Evolutionary conservation across 1,140 invertebrate species (phyloP).

Genomic region (Trachymyrmex cornetzi): DNA sequence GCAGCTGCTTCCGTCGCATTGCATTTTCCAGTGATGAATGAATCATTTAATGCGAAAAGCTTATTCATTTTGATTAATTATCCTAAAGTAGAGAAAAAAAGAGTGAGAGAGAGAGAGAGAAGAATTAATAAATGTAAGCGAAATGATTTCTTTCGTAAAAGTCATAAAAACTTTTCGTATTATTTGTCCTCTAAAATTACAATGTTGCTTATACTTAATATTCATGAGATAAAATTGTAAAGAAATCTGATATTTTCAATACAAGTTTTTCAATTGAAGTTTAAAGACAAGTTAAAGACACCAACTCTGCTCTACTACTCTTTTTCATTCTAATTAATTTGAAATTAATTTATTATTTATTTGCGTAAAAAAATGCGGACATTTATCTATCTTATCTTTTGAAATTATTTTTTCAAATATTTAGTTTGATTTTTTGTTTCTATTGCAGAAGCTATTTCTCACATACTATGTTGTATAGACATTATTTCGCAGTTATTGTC

Average conservation of each 20-base stretch:
- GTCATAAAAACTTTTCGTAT: not conserved
- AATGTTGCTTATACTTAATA: not conserved
- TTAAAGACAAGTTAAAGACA: not conserved
- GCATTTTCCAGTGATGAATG: slow-evolving; percentile 30
- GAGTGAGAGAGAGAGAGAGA: not conserved
- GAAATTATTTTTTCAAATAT: not conserved
- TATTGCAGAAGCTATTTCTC: not conserved
- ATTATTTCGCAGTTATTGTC: not conserved
- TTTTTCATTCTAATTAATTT: not conserved
- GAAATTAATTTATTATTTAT: slow-evolving; percentile 2
- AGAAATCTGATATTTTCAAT: not conserved
- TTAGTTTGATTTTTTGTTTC: slow-evolving; percentile 1
- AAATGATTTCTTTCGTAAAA: not conserved
- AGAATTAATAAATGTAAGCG: not conserved
- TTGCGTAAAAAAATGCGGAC: not conserved
- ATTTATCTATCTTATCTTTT: not conserved
- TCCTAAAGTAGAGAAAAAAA: not conserved
- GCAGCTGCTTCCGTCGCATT: slow-evolving; percentile 15
- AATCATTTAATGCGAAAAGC: slow-evolving; percentile 38
- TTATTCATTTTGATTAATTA: slow-evolving; percentile 44
- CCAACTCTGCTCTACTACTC: too few species aligned
- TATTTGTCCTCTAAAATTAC: not conserved
- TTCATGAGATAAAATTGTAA: not conserved
- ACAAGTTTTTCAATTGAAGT: not conserved
- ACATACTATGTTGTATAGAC: not conserved